phyloP scores from a whole-genome alignment of 2,888 invertebrate species.

The Papilio gigon region DNA sequence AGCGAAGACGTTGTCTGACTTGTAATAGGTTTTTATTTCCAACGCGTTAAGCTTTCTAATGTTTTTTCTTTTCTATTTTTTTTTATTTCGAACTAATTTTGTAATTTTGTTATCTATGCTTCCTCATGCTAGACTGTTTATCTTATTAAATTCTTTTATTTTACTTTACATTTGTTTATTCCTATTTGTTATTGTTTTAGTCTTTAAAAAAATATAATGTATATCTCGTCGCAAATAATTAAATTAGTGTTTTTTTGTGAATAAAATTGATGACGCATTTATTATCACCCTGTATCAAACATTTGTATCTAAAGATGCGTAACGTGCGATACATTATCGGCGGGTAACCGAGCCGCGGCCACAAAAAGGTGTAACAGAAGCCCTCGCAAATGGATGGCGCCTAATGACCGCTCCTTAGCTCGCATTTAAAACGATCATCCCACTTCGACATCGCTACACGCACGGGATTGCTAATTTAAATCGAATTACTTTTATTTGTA shows the following conservation, averaged over 20 bases:
- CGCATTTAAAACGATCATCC: conserved; percentile 65
- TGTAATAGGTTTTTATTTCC: no score
- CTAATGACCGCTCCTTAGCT: conserved; percentile 74
- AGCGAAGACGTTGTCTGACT: no score
- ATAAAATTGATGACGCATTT: background rate
- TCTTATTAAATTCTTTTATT: no score
- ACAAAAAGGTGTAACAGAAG: conserved; percentile 80
- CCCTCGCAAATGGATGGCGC: conserved; percentile 62
- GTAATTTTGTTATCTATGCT: no score
- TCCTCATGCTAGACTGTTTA: no score
- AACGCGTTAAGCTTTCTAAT: no score
- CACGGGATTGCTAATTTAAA: conserved; percentile 67
- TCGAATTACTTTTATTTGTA: conserved; percentile 51
- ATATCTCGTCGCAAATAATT: background rate
- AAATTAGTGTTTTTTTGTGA: background rate
- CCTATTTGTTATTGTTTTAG: no score
- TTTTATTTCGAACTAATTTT: no score
- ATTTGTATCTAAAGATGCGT: conserved; percentile 62
- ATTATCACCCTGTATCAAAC: conserved; percentile 58
- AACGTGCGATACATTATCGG: conserved; percentile 69
- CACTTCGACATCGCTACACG: conserved; percentile 56
- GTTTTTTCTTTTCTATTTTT: no score
- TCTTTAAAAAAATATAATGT: background rate
- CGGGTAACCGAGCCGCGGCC: conserved; percentile 65
- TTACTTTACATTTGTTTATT: no score